Evolutionary conservation across 2,113 vertebrate genomes (phyloP).

Genomic region (Dipodomys spectabilis): DNA sequence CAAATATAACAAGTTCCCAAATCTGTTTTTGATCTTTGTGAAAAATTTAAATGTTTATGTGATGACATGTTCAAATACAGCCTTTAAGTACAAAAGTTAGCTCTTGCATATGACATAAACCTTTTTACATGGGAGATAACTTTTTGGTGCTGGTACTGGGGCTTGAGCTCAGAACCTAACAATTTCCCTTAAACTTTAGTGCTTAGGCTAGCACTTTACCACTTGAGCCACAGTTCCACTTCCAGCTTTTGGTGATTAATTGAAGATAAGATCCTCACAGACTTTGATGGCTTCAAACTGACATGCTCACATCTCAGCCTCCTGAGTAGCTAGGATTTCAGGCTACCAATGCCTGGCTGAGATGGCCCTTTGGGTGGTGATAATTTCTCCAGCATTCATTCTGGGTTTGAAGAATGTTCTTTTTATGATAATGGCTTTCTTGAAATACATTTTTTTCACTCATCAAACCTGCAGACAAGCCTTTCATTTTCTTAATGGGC

Average conservation of each 20-base stretch:
- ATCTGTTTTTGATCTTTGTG: background rate
- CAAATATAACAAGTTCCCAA: background rate
- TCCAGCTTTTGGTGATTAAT: too few species aligned
- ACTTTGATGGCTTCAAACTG: too few species aligned
- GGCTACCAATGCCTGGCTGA: too few species aligned
- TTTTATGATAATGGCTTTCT: background rate
- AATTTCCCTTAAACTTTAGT: too few species aligned
- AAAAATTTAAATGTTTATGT: background rate
- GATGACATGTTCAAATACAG: background rate
- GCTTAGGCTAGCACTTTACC: too few species aligned
- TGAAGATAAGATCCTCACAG: too few species aligned
- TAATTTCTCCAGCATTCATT: slow-evolving; percentile 47
- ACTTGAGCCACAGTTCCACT: too few species aligned
- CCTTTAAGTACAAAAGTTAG: background rate
- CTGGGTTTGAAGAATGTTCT: background rate
- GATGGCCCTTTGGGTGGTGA: background rate
- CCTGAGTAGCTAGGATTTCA: too few species aligned
- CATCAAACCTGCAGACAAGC: background rate
- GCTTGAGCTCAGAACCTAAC: too few species aligned
- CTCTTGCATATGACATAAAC: background rate
- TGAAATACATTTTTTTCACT: background rate
- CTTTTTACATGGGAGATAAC: background rate
- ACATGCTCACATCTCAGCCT: too few species aligned
- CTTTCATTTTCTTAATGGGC: too few species aligned
- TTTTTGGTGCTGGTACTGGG: too few species aligned